Conservation (phyloP, 2,888 invertebrate species). For the Sympetrum striolatum region DNA sequence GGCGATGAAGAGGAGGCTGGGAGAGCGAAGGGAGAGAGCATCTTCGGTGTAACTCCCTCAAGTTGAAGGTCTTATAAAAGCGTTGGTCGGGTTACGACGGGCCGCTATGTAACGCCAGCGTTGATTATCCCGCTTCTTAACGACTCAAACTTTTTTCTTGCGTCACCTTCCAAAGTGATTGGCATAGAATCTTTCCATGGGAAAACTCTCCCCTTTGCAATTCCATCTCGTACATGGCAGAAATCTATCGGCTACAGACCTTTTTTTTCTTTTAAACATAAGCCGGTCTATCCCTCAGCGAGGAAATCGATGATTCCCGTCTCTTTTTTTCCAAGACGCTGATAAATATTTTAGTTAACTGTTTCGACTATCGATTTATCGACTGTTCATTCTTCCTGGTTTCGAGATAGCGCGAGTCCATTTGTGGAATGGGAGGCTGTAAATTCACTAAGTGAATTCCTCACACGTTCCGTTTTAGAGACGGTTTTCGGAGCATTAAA, state of each 20-base stretch:
- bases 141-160: conserved; percentile 24
- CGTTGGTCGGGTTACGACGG: conserved; percentile 29
- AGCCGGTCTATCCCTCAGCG: background rate
- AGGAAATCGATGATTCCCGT: background rate
- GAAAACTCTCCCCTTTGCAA: background rate
- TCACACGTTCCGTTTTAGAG: background rate
- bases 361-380: conserved; percentile 21
- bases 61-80: conserved; percentile 43
- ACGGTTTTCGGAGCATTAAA: background rate
- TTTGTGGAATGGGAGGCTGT: background rate
- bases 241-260: background rate
- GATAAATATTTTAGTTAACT: conserved; percentile 17
- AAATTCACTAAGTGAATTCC: background rate
- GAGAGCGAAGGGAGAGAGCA: background rate
- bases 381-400: background rate
- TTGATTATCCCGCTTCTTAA: conserved; percentile 34
- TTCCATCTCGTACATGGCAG: background rate
- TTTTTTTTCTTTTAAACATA: background rate
- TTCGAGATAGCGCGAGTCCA: background rate
- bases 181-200: background rate
- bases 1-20: background rate
- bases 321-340: background rate
- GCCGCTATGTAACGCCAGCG: conserved; percentile 2
- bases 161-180: conserved; percentile 29
- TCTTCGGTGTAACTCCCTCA: conserved; percentile 17